phyloP scores from a whole-genome alignment of 2,113 vertebrate genomes.

The Corvus cornix region DNA sequence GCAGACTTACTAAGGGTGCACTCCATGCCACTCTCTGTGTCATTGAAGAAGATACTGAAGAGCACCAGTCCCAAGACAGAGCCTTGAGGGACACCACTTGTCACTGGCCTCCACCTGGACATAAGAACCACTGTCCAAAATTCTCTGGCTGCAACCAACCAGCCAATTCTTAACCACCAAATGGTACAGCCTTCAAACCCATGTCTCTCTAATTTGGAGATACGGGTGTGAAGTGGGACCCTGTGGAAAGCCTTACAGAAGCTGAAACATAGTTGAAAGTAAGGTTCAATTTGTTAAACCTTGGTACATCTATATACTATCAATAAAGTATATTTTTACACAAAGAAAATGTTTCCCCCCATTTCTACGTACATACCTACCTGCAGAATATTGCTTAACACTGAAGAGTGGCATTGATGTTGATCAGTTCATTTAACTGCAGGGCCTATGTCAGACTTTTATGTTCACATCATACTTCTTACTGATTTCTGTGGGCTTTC shows the following conservation, averaged over 20 bases:
- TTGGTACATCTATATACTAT: neutral
- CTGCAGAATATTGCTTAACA: neutral
- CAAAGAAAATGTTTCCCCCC: neutral
- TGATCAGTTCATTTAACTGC: neutral
- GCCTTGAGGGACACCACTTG: neutral
- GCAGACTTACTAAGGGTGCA: neutral
- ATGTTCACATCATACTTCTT: neutral
- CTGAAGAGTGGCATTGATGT: neutral
- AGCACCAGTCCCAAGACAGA: neutral
- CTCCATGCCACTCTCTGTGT: no score
- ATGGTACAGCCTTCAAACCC: neutral
- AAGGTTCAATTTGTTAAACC: neutral
- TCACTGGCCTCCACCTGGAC: neutral
- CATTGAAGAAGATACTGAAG: neutral
- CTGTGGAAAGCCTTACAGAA: neutral
- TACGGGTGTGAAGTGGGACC: neutral
- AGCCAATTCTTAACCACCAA: neutral
- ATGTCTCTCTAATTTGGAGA: neutral
- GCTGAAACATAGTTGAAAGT: neutral
- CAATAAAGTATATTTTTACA: neutral
- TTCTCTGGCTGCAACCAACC: neutral
- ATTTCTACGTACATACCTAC: neutral
- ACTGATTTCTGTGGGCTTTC: neutral
- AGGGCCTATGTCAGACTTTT: neutral
- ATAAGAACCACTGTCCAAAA: neutral